Percentiles rank a stretch among this genome's conserved stretches.
Evolutionary conservation across 1,140 invertebrate species (phyloP).

Genomic region (Papilio helenus): DNA sequence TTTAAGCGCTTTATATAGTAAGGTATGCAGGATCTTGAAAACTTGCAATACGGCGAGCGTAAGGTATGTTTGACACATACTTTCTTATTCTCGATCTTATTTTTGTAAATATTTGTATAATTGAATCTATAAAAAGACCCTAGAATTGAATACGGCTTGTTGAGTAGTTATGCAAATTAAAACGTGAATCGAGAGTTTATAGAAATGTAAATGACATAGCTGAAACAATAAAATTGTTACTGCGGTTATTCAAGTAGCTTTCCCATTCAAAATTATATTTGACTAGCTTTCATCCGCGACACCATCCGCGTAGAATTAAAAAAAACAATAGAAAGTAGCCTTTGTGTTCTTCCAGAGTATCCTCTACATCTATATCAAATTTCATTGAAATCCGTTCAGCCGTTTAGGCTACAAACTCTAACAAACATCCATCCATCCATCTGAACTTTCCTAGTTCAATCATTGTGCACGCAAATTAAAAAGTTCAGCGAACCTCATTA

Average conservation of each 20-base stretch:
- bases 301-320: too few species aligned
- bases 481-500: neutral
- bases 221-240: neutral
- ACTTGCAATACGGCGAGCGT: slow-evolving; percentile 21
- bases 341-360: too few species aligned
- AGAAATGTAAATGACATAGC: neutral
- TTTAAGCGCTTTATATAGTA: slow-evolving; percentile 37
- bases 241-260: neutral
- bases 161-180: neutral
- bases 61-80: slow-evolving; percentile 24
- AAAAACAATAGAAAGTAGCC: too few species aligned
- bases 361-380: too few species aligned
- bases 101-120: slow-evolving; percentile 10
- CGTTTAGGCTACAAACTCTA: too few species aligned
- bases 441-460: too few species aligned
- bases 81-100: slow-evolving; percentile 4
- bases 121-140: neutral
- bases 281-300: too few species aligned
- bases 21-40: slow-evolving; percentile 34
- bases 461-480: neutral
- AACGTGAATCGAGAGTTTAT: neutral
- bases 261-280: too few species aligned
- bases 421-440: too few species aligned
- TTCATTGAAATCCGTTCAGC: too few species aligned
- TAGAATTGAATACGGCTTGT: neutral